Evolutionary conservation across 2,113 vertebrate species (phyloP).

Genomic region (Heterochromis multidens): DNA sequence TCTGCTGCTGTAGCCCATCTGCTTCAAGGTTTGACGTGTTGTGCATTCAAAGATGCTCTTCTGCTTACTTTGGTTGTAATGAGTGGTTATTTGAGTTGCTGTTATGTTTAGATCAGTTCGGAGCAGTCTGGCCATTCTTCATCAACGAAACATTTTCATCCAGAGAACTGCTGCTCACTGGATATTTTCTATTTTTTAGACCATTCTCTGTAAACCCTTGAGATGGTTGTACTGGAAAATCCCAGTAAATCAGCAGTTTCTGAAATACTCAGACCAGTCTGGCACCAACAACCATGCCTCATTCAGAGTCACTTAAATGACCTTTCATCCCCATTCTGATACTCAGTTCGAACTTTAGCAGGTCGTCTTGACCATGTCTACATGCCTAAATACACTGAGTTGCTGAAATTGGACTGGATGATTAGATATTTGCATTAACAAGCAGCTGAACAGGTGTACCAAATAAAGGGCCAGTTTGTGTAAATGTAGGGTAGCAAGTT

Average conservation of each 20-base stretch:
- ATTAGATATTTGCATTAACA: too few relatives aligned
- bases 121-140: too few relatives aligned
- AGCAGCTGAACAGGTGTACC: too few relatives aligned
- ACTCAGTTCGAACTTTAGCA: too few relatives aligned
- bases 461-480: rapidly evolving
- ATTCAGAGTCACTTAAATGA: too few relatives aligned
- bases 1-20: background rate
- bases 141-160: too few relatives aligned
- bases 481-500: too few relatives aligned
- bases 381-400: rapidly evolving
- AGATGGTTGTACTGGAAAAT: background rate
- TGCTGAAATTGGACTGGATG: too few relatives aligned
- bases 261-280: background rate
- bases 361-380: too few relatives aligned
- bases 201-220: background rate
- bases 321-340: too few relatives aligned
- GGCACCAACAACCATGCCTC: background rate
- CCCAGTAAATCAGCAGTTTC: background rate
- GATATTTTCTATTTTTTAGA: rapidly evolving
- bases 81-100: background rate
- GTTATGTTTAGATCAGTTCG: too few relatives aligned
- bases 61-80: background rate
- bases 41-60: background rate
- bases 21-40: background rate
- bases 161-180: too few relatives aligned